phyloP scores from a whole-genome alignment of 2,113 vertebrate genomes.

The Sinocyclocheilus rhinocerous region DNA sequence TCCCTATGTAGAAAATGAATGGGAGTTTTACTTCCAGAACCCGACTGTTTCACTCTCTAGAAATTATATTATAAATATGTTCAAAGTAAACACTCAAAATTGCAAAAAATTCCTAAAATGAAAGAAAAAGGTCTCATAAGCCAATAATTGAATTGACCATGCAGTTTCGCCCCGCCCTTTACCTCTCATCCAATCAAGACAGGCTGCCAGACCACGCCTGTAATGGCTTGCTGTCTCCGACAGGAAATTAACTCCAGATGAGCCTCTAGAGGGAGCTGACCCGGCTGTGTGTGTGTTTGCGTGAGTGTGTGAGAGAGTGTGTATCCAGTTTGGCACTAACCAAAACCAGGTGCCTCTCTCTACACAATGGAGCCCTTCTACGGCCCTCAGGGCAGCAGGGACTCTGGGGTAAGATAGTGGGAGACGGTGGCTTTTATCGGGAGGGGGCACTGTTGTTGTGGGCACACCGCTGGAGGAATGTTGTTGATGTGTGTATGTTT shows the following conservation, averaged over 20 bases:
- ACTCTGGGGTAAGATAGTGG: conserved; percentile 38
- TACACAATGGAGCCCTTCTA: conserved; percentile 78
- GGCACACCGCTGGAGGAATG: conserved; percentile 60
- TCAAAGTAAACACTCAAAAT: neutral
- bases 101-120: neutral
- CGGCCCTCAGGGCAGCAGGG: conserved; percentile 61
- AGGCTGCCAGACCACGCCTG: conserved; percentile 68
- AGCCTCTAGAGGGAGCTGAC: conserved; percentile 78
- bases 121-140: neutral
- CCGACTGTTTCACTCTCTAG: neutral
- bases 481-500: conserved; percentile 29
- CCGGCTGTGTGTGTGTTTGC: conserved; percentile 64
- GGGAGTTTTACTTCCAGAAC: neutral
- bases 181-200: conserved; percentile 70
- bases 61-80: neutral
- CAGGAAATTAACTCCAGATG: conserved; percentile 85
- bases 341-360: conserved; percentile 71
- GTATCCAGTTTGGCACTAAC: conserved; percentile 71
- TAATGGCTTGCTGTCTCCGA: conserved; percentile 61
- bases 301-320: conserved; percentile 65
- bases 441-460: conserved; percentile 63
- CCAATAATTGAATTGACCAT: neutral
- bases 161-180: conserved; percentile 21
- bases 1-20: no score
- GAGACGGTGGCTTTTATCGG: conserved; percentile 39